Evolutionary conservation across 2,888 invertebrate species (phyloP), one percentile per base, ranked within the genome.

Genomic region (Lasioglossum lativentre): DNA sequence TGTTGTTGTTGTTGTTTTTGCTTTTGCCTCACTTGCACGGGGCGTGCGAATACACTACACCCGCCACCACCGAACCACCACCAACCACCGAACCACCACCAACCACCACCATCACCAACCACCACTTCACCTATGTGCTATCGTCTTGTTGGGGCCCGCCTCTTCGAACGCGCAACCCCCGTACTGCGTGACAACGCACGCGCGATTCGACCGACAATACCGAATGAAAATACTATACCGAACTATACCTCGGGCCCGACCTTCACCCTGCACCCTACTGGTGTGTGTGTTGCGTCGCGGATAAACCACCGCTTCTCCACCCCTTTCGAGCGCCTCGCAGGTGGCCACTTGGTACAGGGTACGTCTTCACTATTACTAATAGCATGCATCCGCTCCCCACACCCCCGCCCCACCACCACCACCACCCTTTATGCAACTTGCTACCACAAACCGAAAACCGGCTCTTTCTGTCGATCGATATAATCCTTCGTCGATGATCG

Each of bases 281-380:
- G 68, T 34, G 68, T 38, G 66, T 38, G 68, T 66, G 85, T 85
- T 89, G 87, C 87, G 86, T 86, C 90, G 86, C 90, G 90, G 90
- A 90, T 86, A 88, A 79, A 89, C 78, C 93, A 92, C 91, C 93
- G 92, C 93, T 93, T 92, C 93, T 92, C 85, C 90, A 92, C 92
- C 92, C 92, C 91, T 94, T 94, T 93, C 92, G 93, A 93, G 91
- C 90, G 92, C 89, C 94, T 95, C 95, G 94, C 97, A 98, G 98
- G 98, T 98, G 97, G 98, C 98, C 96, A 97, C 97, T 96, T 98
- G 98, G 98, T 98, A 97, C 97, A 97, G 98, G 98, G 98, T 98
- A 98, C 96, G 98, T 97, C 96, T 94, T 94, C 94, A 94, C 94
- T 94, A 87, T 93, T 93, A 95, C 95, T 95, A 94, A 95, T 95